Conservation (phyloP, 2,113 vertebrate genomes). For the Myotis yumanensis region DNA sequence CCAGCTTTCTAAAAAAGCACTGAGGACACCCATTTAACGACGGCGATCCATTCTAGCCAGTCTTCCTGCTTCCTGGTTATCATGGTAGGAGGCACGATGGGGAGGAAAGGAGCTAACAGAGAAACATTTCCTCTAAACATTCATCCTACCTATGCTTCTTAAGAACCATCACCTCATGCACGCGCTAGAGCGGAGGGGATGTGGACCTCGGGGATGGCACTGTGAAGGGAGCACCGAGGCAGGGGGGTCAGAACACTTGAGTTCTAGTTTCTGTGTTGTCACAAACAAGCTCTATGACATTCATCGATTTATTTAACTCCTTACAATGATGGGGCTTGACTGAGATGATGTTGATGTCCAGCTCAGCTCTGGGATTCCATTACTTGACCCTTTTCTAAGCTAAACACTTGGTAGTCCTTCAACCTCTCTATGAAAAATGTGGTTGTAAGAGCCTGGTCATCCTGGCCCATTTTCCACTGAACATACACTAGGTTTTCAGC, state of each 20-base stretch:
- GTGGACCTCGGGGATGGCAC: neutral
- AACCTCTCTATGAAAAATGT: neutral
- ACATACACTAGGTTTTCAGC: neutral
- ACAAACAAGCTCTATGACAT: neutral
- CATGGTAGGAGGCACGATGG: neutral
- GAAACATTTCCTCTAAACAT: neutral
- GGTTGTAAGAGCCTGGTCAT: neutral
- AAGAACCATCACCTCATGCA: neutral
- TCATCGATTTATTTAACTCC: neutral
- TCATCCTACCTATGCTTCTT: neutral
- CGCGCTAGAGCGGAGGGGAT: neutral
- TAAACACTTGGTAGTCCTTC: neutral
- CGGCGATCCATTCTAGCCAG: neutral
- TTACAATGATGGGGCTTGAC: neutral
- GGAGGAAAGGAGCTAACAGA: neutral
- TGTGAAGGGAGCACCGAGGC: fast-evolving
- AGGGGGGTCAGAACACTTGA: neutral
- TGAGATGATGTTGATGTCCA: neutral
- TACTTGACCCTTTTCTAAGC: neutral
- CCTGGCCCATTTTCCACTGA: neutral
- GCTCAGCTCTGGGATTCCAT: neutral
- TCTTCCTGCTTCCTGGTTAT: neutral
- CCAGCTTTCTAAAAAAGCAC: neutral
- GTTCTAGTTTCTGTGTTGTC: neutral
- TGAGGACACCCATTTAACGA: neutral